These are phyloP conservation scores for Mesembrinibis cayennensis DNA, from an alignment of 2,113 vertebrate species.

Conservation along the genomic window DNA sequence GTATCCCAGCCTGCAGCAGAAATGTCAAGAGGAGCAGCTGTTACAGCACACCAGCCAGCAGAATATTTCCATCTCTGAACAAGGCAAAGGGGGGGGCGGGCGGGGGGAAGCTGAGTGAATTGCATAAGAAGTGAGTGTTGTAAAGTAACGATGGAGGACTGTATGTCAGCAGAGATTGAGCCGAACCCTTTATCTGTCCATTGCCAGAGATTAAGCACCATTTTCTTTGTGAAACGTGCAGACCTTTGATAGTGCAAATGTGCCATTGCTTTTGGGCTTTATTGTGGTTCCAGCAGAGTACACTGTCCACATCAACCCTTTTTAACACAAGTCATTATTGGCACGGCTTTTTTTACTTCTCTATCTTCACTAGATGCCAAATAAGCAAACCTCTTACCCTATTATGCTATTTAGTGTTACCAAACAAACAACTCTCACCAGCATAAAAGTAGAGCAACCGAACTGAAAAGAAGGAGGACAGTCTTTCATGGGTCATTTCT, in stretches of 20 bases:
- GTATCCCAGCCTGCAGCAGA: constrained; percentile 47
- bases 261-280: background rate
- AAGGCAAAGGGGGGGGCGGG: background rate
- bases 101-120: background rate
- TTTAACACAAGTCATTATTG: background rate
- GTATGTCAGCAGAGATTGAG: background rate
- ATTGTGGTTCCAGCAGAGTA: background rate
- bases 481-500: background rate
- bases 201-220: background rate
- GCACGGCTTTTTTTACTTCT: background rate
- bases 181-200: background rate
- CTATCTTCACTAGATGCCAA: background rate
- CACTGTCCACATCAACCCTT: background rate
- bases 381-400: background rate
- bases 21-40: constrained; percentile 58
- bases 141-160: background rate
- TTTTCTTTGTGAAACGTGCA: background rate
- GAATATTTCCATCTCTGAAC: constrained; percentile 12
- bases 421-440: background rate
- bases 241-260: background rate
- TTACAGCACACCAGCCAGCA: constrained; percentile 10
- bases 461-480: background rate
- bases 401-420: background rate
- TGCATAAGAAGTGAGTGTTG: background rate
- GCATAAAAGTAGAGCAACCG: background rate